Conservation (phyloP, 2,888 invertebrate genomes). For the Cephus rjabovi region DNA sequence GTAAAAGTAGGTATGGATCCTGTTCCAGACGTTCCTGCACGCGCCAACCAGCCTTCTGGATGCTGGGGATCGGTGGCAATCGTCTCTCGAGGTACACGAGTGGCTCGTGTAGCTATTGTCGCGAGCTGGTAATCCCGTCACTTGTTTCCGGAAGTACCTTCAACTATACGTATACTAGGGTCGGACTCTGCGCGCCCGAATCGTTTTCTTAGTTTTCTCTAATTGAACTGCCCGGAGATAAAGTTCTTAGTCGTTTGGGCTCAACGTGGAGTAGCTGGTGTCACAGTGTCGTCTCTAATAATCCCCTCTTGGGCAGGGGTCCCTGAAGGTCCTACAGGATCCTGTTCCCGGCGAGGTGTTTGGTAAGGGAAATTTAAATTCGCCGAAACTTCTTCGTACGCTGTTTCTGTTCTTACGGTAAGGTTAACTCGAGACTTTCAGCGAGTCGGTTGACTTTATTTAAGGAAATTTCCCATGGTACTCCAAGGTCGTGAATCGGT, state of each 20-base stretch:
- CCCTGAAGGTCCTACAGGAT: not conserved
- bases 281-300: not conserved
- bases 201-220: slow-evolving; percentile 42
- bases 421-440: not conserved
- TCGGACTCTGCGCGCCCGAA: slow-evolving; percentile 13
- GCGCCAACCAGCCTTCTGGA: not conserved
- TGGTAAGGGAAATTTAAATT: slow-evolving; percentile 4
- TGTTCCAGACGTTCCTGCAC: not conserved
- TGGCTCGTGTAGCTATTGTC: slow-evolving; percentile 23
- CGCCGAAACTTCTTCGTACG: not conserved
- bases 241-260: slow-evolving; percentile 19
- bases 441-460: not conserved
- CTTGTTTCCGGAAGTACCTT: slow-evolving; percentile 22
- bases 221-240: slow-evolving; percentile 43
- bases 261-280: not conserved
- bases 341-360: not conserved
- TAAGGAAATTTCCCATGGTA: not conserved
- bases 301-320: not conserved
- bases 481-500: not conserved
- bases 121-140: slow-evolving; percentile 32
- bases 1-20: not conserved
- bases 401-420: not conserved
- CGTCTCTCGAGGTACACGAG: not conserved
- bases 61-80: not conserved
- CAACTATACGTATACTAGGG: slow-evolving; percentile 2